phyloP scores from a whole-genome alignment of 2,113 vertebrate species.

The Engraulis encrasicolus region DNA sequence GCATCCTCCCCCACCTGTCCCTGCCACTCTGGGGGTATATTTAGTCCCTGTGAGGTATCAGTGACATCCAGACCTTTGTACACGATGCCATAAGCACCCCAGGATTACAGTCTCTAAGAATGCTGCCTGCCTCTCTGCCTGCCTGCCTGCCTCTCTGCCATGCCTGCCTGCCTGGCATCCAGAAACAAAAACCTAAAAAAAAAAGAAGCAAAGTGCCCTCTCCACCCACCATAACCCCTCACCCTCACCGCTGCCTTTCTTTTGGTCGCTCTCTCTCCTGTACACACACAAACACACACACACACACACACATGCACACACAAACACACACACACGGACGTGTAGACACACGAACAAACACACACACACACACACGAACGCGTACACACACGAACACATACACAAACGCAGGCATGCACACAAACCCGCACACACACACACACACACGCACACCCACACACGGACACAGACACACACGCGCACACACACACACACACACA shows the following conservation, averaged over 20 bases:
- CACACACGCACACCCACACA: conserved; percentile 5
- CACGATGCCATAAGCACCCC: conserved; percentile 80
- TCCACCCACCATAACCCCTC: not conserved
- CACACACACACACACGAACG: not conserved
- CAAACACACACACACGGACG: not conserved
- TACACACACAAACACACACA: not conserved
- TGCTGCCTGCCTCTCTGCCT: conserved; percentile 69
- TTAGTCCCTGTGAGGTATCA: conserved; percentile 93
- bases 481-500: too few species aligned
- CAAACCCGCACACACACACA: not conserved
- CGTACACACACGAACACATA: conserved; percentile 6
- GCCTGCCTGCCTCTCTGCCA: conserved; percentile 68
- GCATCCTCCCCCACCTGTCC: conserved; percentile 90
- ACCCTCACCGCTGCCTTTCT: not conserved
- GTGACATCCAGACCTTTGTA: conserved; percentile 92
- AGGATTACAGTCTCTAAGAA: conserved; percentile 68
- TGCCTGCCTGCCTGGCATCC: conserved; percentile 3
- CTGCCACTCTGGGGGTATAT: conserved; percentile 92
- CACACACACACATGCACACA: not conserved
- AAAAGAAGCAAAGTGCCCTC: conserved; percentile 55
- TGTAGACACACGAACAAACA: not conserved
- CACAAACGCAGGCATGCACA: not conserved
- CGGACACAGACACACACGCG: conserved; percentile 36
- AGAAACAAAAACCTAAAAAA: conserved; percentile 57
- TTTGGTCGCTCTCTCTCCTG: not conserved